Conservation (phyloP, 1,140 invertebrate species). For the Macrostomum lignano region DNA sequence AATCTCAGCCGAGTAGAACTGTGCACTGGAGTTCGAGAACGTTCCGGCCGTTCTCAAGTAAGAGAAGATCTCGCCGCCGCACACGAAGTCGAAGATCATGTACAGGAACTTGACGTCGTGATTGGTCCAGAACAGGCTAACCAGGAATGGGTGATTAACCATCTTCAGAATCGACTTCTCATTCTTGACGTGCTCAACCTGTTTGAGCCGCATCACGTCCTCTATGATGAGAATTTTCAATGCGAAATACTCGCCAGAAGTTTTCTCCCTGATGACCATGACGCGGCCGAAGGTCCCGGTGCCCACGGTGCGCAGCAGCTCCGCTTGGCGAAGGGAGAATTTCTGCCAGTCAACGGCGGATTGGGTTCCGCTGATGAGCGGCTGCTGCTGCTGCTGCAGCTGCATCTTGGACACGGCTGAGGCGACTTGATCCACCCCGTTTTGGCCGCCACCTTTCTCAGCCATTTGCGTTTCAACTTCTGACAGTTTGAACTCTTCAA, state of each 20-base stretch:
- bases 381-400: too few relatives aligned
- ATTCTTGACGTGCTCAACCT: constrained; percentile 68
- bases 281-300: constrained; percentile 76
- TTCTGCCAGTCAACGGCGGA: neutral
- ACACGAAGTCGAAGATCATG: constrained; percentile 63
- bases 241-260: constrained; percentile 44
- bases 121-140: constrained; percentile 66
- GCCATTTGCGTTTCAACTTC: too few relatives aligned
- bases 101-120: constrained; percentile 56
- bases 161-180: constrained; percentile 54
- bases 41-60: constrained; percentile 66
- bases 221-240: constrained; percentile 67
- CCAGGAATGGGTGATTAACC: constrained; percentile 68
- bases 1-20: constrained; percentile 78
- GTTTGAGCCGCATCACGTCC: constrained; percentile 61
- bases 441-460: too few relatives aligned
- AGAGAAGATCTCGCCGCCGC: constrained; percentile 70
- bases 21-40: constrained; percentile 52
- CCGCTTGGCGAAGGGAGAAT: neutral
- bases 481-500: too few relatives aligned
- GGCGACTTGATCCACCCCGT: too few relatives aligned
- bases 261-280: constrained; percentile 48
- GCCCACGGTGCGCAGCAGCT: constrained; percentile 27
- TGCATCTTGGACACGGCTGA: too few relatives aligned
- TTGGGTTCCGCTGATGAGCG: too few relatives aligned